Conservation (phyloP, 2,888 invertebrate genomes). For the Allophyes oxyacanthae region DNA sequence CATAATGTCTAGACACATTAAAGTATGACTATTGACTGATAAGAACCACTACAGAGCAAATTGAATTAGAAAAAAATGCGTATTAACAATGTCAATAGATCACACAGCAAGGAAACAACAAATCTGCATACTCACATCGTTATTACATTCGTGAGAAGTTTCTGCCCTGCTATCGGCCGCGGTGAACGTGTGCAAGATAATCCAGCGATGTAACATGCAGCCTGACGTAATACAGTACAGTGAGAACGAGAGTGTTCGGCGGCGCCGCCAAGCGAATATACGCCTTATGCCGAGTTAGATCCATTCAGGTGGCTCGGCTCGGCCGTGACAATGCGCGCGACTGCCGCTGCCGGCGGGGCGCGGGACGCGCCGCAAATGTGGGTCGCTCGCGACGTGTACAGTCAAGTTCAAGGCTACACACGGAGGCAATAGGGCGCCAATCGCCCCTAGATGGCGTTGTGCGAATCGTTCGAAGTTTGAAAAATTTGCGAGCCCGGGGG, state of each 20-base stretch:
- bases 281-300: conserved; percentile 73
- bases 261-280: conserved; percentile 72
- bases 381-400: conserved; percentile 81
- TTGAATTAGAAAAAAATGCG: neutral
- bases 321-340: conserved; percentile 79
- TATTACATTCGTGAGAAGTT: conserved; percentile 50
- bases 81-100: conserved; percentile 23
- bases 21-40: no score
- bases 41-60: no score
- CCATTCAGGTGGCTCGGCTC: conserved; percentile 81
- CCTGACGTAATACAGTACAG: conserved; percentile 77
- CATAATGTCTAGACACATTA: no score
- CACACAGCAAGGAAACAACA: conserved; percentile 29
- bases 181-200: conserved; percentile 66
- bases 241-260: conserved; percentile 80
- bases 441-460: conserved; percentile 86
- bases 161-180: conserved; percentile 52
- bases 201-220: conserved; percentile 70
- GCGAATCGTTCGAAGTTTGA: conserved; percentile 76
- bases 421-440: conserved; percentile 72
- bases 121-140: conserved; percentile 39
- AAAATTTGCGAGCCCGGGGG: conserved; percentile 83
- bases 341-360: conserved; percentile 68
- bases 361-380: conserved; percentile 77
- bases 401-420: conserved; percentile 88